Base-by-base conservation (phyloP, 2,797 vertebrate species). In the Melanotaenia pygmaea region DNA sequence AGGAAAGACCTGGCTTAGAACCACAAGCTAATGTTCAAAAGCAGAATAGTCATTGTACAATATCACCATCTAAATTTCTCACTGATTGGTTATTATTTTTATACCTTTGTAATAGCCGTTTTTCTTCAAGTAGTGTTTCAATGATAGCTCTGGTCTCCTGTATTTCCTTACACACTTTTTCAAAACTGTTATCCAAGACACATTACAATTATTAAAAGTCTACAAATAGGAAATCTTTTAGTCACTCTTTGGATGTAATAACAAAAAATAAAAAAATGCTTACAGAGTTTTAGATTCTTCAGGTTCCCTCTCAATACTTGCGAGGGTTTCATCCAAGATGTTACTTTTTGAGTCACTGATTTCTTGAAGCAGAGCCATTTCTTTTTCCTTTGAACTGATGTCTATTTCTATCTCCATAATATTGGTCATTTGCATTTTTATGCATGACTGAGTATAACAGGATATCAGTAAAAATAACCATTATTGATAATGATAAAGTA, bases 101-200 rank as follows among this genome's bases (percentile, higher is more conserved):
- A 6, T 87, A 97, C 96, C 96, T 95, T 80, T 95, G 94, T 16
- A 96, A 73, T 14, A 79, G 83, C 78, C 85, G 79, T 66, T 95
- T 95, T 84, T 96, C 92, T 3, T 88, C 77, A 1, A 80, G 92
- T 66, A 95, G 76, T 13, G 79, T 91, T 20, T 85, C 94, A 62
- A 95, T 92, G 76, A 94, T 91, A 0, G 43, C 45, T 37, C 86
- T 73, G 83, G 91, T 95, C 81, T 96, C 95, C 67, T 88, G 63
- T 74, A 94, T 95, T 22, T 83, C 80, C 88, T 94, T 93, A 1
- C 79, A 88, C 81, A 95, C 94, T 76, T 89, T 94, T 77, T 94
- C 93, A 13, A 93, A 94, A 47, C 97, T 97, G 71, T 57, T 57
- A 43, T 59, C 12, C 35, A 18, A 64, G 12, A 60, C 18, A 69